These are phyloP conservation scores for Heteractis magnifica DNA, from an alignment of 92 coral and sea anemone species.

Conservation along the genomic window DNA sequence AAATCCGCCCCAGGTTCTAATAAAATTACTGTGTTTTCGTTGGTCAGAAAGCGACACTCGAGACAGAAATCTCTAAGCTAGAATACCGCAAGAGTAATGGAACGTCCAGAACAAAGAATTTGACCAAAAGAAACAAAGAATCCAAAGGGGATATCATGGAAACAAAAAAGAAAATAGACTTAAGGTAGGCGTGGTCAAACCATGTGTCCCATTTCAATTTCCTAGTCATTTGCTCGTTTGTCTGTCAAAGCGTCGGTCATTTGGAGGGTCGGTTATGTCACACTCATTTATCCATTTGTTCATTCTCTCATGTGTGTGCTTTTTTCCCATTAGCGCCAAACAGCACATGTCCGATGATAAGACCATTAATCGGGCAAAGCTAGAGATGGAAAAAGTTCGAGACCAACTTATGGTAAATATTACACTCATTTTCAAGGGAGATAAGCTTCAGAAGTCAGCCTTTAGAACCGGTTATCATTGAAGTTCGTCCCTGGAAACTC, in stretches of 20 bases:
- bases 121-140: slow-evolving; percentile 66
- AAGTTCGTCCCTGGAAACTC: no score
- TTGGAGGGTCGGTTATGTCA: not conserved
- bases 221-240: not conserved
- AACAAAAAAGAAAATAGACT: slow-evolving; percentile 44
- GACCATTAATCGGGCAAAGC: slow-evolving; percentile 60
- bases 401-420: slow-evolving; percentile 71
- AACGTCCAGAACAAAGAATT: slow-evolving; percentile 45
- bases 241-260: no score
- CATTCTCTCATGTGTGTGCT: not conserved
- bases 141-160: slow-evolving; percentile 46
- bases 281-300: not conserved
- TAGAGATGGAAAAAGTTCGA: slow-evolving; percentile 74
- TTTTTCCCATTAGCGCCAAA: slow-evolving; percentile 57
- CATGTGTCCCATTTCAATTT: not conserved
- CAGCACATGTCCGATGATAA: slow-evolving; percentile 69
- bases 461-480: no score
- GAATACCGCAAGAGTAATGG: slow-evolving; percentile 57
- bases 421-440: no score
- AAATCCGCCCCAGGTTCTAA: not conserved
- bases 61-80: slow-evolving; percentile 68
- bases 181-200: slow-evolving; percentile 47
- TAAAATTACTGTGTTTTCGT: not conserved
- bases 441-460: no score
- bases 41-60: slow-evolving; percentile 63